These are phyloP conservation scores for Theocolax elegans DNA, from an alignment of 1,140 invertebrate species.

Conservation along the genomic window DNA sequence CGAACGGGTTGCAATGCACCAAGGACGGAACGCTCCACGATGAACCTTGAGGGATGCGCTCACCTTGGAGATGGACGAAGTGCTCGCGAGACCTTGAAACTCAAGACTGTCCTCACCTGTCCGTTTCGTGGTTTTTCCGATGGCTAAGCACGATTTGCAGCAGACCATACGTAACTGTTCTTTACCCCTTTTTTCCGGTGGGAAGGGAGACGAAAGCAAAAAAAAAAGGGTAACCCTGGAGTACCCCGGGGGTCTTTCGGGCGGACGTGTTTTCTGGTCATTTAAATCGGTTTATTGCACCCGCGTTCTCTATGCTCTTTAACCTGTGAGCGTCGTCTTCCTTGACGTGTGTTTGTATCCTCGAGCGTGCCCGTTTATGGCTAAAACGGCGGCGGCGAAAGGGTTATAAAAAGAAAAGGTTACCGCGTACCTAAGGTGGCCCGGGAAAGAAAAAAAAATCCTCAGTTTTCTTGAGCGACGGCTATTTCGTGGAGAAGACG, in stretches of 20 bases:
- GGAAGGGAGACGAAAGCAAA: conserved; percentile 5
- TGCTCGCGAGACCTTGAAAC: conserved; percentile 57
- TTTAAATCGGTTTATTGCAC: conserved; percentile 57
- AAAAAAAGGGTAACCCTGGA: conserved; percentile 36
- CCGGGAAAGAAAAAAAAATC: too few species aligned
- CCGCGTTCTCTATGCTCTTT: conserved; percentile 45
- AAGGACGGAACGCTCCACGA: background rate
- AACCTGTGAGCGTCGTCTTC: background rate
- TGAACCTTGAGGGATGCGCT: conserved; percentile 8
- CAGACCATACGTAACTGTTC: conserved; percentile 49
- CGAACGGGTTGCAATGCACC: background rate
- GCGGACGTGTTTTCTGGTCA: conserved; percentile 32
- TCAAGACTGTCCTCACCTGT: conserved; percentile 57
- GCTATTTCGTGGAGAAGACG: too few species aligned
- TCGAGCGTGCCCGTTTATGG: conserved; percentile 45
- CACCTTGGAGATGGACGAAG: conserved; percentile 24
- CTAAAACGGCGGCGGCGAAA: conserved; percentile 43
- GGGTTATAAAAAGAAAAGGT: conserved; percentile 57
- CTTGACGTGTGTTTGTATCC: conserved; percentile 14
- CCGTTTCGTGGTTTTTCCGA: conserved; percentile 53
- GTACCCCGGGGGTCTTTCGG: conserved; percentile 35
- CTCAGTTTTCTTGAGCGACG: too few species aligned
- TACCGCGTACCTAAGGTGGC: background rate
- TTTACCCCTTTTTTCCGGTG: conserved; percentile 52
- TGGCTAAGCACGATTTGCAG: conserved; percentile 48